Base-by-base conservation (phyloP, 2,888 invertebrate genomes). In the Sussaba pulchella region DNA sequence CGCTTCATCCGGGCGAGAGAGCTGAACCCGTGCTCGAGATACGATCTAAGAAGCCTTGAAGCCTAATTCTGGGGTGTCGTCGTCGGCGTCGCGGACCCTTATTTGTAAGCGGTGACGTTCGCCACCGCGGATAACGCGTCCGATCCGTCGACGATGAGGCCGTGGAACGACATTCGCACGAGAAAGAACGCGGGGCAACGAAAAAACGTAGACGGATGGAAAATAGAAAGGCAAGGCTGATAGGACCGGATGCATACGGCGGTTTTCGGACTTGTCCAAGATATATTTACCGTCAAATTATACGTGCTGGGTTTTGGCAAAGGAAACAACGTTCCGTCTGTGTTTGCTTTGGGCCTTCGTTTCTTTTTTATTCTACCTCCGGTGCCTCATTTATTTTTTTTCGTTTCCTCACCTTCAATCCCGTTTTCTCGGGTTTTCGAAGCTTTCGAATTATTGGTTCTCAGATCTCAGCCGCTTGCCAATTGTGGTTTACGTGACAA, bases 21-120 rank as follows among this genome's bases (percentile, higher is more conserved):
- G 50, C 17, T n/a, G 54, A 36, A 39, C 47, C 57, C 74, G 66
- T 45, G 66, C 63, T 74, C 83, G 82, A 82, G 89, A 89, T 88
- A 87, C 85, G 73, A 88, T 89, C 88, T 88, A 84, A 87, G 84
- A 86, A 84, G 82, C 83, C 83, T 84, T 81, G 87, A 85, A 88
- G 88, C 87, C 89, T 89, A 89, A 89, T 89, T 89, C 88, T 82
- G 85, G 85, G 86, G 31, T 31, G 31, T 31, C 85, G 88, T 88
- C 80, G 80, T 71, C 86, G 88, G 84, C 84, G 81, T 82, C 77
- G 70, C 52, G 84, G 84, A 85, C 82, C 86, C 87, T 89, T 89
- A 89, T 90, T 90, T 90, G 90, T 90, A 89, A 88, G 83, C 84
- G 84, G 81, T 85, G 86, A 87, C 89, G 86, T 85, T 87, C 88